Percentiles rank a stretch among this genome's conserved stretches.
phyloP scores from a whole-genome alignment of 2,797 vertebrate species.

The Falco berigora region DNA sequence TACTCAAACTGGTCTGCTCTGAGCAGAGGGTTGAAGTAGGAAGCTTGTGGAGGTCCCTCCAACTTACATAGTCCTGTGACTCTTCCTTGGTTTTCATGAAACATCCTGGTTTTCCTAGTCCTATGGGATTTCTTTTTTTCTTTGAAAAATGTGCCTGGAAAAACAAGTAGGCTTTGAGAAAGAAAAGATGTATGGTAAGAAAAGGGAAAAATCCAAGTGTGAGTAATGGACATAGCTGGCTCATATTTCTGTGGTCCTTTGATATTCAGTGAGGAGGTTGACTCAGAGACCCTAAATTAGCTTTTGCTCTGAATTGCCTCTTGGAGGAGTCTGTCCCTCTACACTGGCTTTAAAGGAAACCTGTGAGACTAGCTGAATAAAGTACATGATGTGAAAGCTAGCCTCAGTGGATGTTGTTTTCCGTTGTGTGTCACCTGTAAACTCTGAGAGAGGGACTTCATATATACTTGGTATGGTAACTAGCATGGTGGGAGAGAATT shows the following conservation, averaged over 20 bases:
- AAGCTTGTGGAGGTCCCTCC: background rate
- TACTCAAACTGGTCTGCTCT: background rate
- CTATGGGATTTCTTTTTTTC: background rate
- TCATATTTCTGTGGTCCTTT: background rate
- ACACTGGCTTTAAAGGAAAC: background rate
- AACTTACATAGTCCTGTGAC: background rate
- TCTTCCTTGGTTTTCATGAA: background rate
- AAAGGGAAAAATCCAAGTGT: background rate
- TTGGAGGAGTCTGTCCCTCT: background rate
- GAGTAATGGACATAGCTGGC: background rate
- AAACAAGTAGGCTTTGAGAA: background rate
- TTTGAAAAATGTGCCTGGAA: background rate
- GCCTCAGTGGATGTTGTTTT: background rate
- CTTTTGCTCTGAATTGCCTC: background rate
- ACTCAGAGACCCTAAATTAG: background rate
- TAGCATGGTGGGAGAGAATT: background rate
- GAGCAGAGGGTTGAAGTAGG: background rate
- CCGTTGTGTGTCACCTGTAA: background rate
- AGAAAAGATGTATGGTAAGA: background rate
- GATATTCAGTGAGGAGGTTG: background rate
- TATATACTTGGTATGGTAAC: background rate
- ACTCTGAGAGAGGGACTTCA: background rate
- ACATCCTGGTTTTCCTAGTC: background rate
- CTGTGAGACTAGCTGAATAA: background rate
- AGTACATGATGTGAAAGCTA: background rate